Conservation (phyloP, 2,797 vertebrate genomes). For the Alectoris magna region DNA sequence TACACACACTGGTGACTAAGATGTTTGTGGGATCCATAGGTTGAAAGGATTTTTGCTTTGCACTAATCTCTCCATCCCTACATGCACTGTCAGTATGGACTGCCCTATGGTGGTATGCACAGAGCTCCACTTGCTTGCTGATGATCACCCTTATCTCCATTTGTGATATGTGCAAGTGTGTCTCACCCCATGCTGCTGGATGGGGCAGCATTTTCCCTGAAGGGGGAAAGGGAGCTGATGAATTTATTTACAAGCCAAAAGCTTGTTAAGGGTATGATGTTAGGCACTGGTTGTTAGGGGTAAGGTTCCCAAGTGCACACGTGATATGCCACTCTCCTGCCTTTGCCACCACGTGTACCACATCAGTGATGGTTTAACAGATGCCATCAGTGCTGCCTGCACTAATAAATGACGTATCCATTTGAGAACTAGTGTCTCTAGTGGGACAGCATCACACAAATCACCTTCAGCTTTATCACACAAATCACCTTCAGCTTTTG, state of each 20-base stretch:
- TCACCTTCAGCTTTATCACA: neutral
- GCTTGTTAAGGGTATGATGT: neutral
- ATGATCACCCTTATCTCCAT: neutral
- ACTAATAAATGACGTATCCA: neutral
- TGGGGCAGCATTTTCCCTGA: neutral
- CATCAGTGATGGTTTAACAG: neutral
- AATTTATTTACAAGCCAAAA: neutral
- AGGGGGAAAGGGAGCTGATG: neutral
- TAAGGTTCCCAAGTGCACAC: neutral
- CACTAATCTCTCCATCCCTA: neutral
- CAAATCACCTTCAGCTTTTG: neutral
- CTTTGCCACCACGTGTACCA: neutral
- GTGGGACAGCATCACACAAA: neutral
- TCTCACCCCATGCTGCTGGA: neutral
- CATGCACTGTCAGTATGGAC: neutral
- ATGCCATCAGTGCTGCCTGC: neutral
- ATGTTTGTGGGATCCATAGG: neutral
- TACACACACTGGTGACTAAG: neutral
- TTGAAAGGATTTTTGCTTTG: neutral
- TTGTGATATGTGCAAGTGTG: neutral
- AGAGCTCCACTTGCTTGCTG: neutral
- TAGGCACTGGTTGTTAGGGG: neutral
- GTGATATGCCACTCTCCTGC: neutral
- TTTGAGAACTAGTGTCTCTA: neutral
- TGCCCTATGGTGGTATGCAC: neutral